These are phyloP conservation scores for Poecilia wingei DNA, from an alignment of 2,797 vertebrate genomes.

Conservation along the genomic window DNA sequence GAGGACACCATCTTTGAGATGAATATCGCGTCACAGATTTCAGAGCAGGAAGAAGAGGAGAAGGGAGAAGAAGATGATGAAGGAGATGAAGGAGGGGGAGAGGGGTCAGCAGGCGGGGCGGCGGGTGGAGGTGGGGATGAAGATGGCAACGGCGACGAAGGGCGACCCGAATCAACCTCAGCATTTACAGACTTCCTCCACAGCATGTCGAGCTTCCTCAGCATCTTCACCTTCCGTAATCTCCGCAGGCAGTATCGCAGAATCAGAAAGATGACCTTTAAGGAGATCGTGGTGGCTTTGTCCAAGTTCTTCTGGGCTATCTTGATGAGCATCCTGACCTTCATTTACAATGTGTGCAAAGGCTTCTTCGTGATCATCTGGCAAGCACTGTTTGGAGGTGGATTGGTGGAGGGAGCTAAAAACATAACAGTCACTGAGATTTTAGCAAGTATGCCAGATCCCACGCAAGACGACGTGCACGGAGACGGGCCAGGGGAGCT, in stretches of 20 bases:
- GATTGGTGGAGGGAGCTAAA: conserved; percentile 92
- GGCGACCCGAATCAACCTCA: conserved; percentile 79
- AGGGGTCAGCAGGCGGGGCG: conserved; percentile 56
- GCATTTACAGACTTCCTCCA: conserved; percentile 85
- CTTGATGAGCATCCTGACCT: conserved; percentile 80
- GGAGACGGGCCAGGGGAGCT: conserved; percentile 83
- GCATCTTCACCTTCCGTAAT: conserved; percentile 86
- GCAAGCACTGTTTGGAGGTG: conserved; percentile 90
- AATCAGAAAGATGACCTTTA: conserved; percentile 84
- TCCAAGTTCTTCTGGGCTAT: conserved; percentile 81
- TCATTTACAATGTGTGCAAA: conserved; percentile 84
- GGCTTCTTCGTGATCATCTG: conserved; percentile 88
- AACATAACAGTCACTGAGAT: conserved; percentile 91
- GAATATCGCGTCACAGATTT: conserved; percentile 96
- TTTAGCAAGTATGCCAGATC: conserved; percentile 94
- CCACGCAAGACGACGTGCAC: conserved; percentile 93
- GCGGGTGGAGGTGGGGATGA: conserved; percentile 73
- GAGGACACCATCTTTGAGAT: conserved; percentile 99
- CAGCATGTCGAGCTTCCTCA: conserved; percentile 75
- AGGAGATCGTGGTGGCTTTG: conserved; percentile 84
- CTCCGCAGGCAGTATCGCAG: conserved; percentile 84
- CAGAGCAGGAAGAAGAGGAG: conserved; percentile 89
- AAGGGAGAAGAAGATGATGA: conserved; percentile 84
- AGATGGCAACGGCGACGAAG: conserved; percentile 74
- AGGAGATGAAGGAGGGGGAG: conserved; percentile 63